Percentiles rank a stretch among this genome's conserved stretches.
phyloP scores from a whole-genome alignment of 2,888 invertebrate species.

The Automeris io region DNA sequence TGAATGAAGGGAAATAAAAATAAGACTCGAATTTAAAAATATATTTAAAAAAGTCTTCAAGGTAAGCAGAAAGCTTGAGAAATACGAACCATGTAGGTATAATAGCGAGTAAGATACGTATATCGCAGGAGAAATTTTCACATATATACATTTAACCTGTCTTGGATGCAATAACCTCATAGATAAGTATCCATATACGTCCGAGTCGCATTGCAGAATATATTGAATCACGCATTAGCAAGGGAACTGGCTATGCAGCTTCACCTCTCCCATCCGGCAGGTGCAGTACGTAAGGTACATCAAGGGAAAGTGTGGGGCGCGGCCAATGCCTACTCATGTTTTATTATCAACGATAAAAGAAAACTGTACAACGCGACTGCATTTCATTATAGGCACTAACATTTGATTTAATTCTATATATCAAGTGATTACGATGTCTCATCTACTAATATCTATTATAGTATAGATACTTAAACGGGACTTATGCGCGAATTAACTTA shows the following conservation, averaged over 20 bases:
- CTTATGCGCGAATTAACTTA: too few relatives aligned
- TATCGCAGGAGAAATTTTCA: constrained; percentile 35
- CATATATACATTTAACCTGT: constrained; percentile 38
- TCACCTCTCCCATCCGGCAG: constrained; percentile 51
- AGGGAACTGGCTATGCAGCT: constrained; percentile 43
- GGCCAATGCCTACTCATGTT: constrained; percentile 63
- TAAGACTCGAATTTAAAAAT: too few relatives aligned
- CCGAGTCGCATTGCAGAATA: constrained; percentile 41
- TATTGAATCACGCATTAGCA: constrained; percentile 50
- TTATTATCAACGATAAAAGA: constrained; percentile 72
- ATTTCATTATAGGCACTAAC: constrained; percentile 38
- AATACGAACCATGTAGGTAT: too few relatives aligned
- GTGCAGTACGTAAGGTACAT: constrained; percentile 31
- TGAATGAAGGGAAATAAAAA: too few relatives aligned
- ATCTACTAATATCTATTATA: too few relatives aligned
- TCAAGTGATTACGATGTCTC: too few relatives aligned
- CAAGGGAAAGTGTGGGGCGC: constrained; percentile 70
- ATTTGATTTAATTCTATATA: too few relatives aligned
- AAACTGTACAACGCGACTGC: constrained; percentile 42
- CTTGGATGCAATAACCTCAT: constrained; percentile 52
- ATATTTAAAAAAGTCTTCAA: too few relatives aligned
- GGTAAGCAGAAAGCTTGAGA: too few relatives aligned
- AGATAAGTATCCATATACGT: constrained; percentile 47
- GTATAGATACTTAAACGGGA: too few relatives aligned
- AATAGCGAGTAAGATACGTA: too few relatives aligned